Conservation (phyloP, 1,140 invertebrate species). For the Bacillus rossius region DNA sequence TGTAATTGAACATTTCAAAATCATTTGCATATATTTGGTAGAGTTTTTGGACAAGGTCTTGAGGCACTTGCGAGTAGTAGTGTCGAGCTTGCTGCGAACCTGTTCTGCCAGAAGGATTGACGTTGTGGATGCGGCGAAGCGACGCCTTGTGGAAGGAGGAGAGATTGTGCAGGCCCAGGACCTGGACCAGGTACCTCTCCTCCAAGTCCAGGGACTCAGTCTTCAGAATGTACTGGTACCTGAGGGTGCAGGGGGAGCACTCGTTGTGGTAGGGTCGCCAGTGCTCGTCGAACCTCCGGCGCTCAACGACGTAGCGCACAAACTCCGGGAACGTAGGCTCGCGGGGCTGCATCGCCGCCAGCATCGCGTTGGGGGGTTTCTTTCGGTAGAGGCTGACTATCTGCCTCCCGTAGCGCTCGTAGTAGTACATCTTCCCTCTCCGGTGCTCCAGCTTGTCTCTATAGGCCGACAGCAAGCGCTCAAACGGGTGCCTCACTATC, state of each 20-base stretch:
- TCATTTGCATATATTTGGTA: conserved; percentile 19
- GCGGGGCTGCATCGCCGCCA: neutral
- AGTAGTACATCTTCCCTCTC: conserved; percentile 41
- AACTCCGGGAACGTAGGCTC: conserved; percentile 29
- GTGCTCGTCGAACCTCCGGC: conserved; percentile 47
- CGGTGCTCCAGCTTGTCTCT: conserved; percentile 55
- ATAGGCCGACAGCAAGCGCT: conserved; percentile 56
- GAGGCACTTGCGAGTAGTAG: conserved; percentile 23
- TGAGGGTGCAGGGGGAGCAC: conserved; percentile 41
- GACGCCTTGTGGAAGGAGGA: neutral
- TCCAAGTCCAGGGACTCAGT: conserved; percentile 31
- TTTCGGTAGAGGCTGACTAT: conserved; percentile 23
- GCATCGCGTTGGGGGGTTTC: neutral
- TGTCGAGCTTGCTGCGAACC: neutral
- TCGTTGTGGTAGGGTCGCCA: conserved; percentile 42
- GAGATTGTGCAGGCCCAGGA: neutral
- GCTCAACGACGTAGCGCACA: conserved; percentile 36
- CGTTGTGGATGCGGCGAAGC: neutral
- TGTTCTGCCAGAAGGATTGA: neutral
- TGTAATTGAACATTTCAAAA: conserved; percentile 25
- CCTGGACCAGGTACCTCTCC: neutral
- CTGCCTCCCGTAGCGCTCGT: conserved; percentile 36
- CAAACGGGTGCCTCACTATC: conserved; percentile 57
- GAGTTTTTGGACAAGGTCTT: conserved; percentile 13
- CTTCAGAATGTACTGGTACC: conserved; percentile 43